Base-by-base conservation (phyloP, 2,888 invertebrate genomes). In the Bruchidius siliquastri region DNA sequence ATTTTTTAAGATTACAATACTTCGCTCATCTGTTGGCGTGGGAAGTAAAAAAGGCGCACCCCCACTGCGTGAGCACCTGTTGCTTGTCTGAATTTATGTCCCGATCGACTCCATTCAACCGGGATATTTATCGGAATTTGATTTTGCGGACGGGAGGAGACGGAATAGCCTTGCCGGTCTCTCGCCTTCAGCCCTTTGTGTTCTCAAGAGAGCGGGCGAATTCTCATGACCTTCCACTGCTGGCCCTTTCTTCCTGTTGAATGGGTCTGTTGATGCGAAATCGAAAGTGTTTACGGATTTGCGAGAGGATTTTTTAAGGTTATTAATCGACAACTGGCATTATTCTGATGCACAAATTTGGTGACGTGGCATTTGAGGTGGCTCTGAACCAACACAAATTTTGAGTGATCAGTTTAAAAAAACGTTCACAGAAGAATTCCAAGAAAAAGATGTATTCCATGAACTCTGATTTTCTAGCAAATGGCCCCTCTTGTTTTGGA, bases 111-210 rank as follows among this genome's bases (percentile, higher is more conserved):
- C 81, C 78, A 79, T 81, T 80, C 79, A 77, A 75, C 72, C 71
- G 67, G 77, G 77, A 78, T 80, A 81, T 81, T 81, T 81, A 81
- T 81, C 76, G 79, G 79, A 77, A 79, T 81, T 80, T 80, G 80
- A 81, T 81, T 81, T 78, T 74, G 73, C 75, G 77, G 18, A 74
- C 72, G 18, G 49, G 49, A 30, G 8, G 8, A 8, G 30, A 30
- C 30, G 30, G 30, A 8, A 13, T 18, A 18, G 49, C 18, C 49
- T 49, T 4, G 10, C 49, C 49, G 49, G 13, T 49, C 49, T 49
- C 49, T 49, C 49, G 49, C 49, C 49, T 13, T 49, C 49, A 49
- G 49, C 49, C 49, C 49, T 49, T 49, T 49, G 49, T 49, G 49
- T 13, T 49, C 49, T 13, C 18, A 4, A 49, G 49, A 49, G 49